These are phyloP conservation scores for Glossosoma conforme DNA, from an alignment of 1,140 invertebrate species.

Conservation along the genomic window DNA sequence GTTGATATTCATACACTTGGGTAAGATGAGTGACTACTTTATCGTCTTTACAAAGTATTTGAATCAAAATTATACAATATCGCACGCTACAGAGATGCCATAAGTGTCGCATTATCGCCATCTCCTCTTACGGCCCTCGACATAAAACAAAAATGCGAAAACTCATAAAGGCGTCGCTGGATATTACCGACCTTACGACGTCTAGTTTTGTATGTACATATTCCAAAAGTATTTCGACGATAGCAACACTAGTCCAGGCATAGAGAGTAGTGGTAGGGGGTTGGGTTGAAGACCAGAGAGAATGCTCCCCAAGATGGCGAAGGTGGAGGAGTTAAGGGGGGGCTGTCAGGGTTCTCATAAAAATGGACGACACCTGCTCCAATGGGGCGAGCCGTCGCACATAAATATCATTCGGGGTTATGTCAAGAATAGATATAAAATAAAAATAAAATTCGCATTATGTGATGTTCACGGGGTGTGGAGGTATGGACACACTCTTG, in stretches of 20 bases:
- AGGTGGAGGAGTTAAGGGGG: conserved; percentile 6
- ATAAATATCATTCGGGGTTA: conserved; percentile 33
- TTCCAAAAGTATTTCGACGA: conserved; percentile 28
- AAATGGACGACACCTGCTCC: conserved; percentile 33
- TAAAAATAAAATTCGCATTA: conserved; percentile 32
- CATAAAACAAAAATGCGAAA: conserved; percentile 24
- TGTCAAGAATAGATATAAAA: conserved; percentile 32
- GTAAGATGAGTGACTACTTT: no score
- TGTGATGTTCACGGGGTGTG: conserved; percentile 21
- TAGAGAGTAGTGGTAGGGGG: background rate
- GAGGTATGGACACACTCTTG: no score
- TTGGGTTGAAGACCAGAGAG: background rate
- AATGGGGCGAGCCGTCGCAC: conserved; percentile 29
- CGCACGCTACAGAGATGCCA: no score
- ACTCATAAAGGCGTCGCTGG: conserved; percentile 11
- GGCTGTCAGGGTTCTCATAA: conserved; percentile 21
- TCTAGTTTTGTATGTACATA: conserved; percentile 28
- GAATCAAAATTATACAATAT: no score
- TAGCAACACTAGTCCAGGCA: background rate
- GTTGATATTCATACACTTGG: no score
- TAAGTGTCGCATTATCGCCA: conserved; percentile 11
- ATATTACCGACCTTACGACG: conserved; percentile 16
- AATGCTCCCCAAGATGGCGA: background rate
- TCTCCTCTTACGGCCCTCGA: conserved; percentile 12
- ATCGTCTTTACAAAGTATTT: no score